Base-by-base conservation (phyloP, 1,140 invertebrate species). In the Wasmannia auropunctata region DNA sequence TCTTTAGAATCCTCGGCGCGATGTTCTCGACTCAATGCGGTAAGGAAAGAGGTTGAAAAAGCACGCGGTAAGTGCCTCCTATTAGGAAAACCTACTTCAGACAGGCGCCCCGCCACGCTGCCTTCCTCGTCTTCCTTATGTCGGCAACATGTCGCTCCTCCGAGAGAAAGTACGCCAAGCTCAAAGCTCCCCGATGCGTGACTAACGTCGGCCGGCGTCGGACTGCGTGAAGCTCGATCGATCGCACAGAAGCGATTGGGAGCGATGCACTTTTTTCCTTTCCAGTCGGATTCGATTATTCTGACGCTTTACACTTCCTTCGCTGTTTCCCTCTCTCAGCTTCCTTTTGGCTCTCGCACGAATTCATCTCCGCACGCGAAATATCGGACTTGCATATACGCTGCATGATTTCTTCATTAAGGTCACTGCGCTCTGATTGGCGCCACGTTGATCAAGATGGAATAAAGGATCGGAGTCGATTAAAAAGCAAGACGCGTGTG, bases 191-290 rank as follows among this genome's bases (percentile, higher is more conserved):
- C 34, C 65, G 43, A 88, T 81, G 69, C 60, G 83, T 75, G 51
- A 65, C 87, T 81, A 88, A 86, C 87, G n/a, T 89, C 70, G 75
- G 62, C 69, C 80, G n/a, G n/a, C 60, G 69, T 19, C 51, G n/a
- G 51, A n/a, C 84, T 72, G 63, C 63, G 34, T 22, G 56, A 37
- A 49, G 54, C 31, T 72, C 54, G 40, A 87, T 85, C 49, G 79
- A 85, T 76, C 69, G 79, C 51, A 22, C 67, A 19, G 49, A 2
- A 40, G 49, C 14, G 65, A 72, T 56, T 51, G 11, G 49, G 3
- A 40, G 49, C 14, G 65, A 72, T 56, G 76, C 46, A 46, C 28
- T 58, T 58, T 60, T 83, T 74, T 58, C n/a, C n/a, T n/a, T n/a
- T n/a, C n/a, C 19, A 56, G 37, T 37, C 31, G n/a, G n/a, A 51